Base-by-base conservation (phyloP, 2,888 invertebrate genomes). In the Bellardia bayeri region DNA sequence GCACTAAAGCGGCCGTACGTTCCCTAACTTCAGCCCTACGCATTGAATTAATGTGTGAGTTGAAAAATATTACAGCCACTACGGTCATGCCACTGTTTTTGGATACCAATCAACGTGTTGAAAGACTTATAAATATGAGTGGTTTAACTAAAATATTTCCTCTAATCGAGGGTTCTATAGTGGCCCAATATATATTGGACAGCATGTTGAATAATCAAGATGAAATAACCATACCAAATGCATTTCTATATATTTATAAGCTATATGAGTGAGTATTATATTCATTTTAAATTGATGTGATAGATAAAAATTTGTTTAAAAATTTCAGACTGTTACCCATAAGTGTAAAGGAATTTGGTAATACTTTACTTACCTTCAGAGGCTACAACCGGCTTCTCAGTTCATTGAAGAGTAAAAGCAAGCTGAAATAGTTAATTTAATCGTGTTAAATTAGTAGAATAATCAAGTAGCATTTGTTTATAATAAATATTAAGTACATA, bases 31-130 rank as follows among this genome's bases (percentile, higher is more conserved):
- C 78, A 7, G 88, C 91, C 0, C 54, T 93, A 13, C 90, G 91
- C 4, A 75, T 89, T 66, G 94, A 94, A 68, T 64, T 94, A 11
- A 84, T 90, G 14, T 86, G 89, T n/a, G 86, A 90, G 0, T 61
- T 42, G 0, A 49, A 40, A 40, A 84, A 90, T 33, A 92, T 93
- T 2, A 88, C 89, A 3, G 89, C 90, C 3, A 89, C 89, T 8
- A 91, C 90, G 2, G 91, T 92, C 0, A 91, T 92, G 88, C 94
- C 94, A 2, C 90, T 89, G 63, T 94, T 94, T 82, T 88, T 94
- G 33, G 76, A 89, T 23, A 92, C 93, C 4, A 92, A 91, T 64
- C 74, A 83, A 0, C 68, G 68, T 0, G 78, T 91, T 2, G 33
- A n/a, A 0, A 54, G 89, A 0, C 0, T 91, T 0, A 6, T 42